Conservation (phyloP, 92 coral and sea anemone species). For the Hydrozoanthus gracilis region DNA sequence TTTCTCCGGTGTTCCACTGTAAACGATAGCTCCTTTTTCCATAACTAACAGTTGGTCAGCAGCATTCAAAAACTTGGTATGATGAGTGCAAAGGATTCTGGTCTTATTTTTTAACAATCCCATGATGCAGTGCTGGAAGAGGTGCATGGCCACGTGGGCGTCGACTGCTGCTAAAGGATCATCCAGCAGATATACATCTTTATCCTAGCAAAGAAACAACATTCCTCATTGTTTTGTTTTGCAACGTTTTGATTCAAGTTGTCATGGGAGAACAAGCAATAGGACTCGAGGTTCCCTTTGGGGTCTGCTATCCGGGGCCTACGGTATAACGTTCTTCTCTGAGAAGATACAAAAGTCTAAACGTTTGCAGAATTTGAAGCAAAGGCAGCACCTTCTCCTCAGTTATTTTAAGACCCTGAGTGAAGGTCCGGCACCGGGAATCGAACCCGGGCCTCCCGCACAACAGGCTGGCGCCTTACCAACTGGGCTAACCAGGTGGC, state of each 20-base stretch:
- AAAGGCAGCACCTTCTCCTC: too few relatives aligned
- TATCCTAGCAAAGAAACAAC: constrained; percentile 64
- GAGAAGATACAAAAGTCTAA: background rate
- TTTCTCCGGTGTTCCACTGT: constrained; percentile 80
- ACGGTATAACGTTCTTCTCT: too few relatives aligned
- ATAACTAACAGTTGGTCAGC: constrained; percentile 92
- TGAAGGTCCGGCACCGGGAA: too few relatives aligned
- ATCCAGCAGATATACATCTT: constrained; percentile 90
- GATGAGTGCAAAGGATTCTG: constrained; percentile 98
- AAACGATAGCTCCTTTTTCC: constrained; percentile 75
- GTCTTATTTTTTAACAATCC: constrained; percentile 90
- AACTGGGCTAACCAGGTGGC: too few relatives aligned
- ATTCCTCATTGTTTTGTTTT: too few relatives aligned
- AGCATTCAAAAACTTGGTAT: constrained; percentile 80
- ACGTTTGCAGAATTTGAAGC: too few relatives aligned
- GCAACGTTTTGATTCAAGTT: too few relatives aligned
- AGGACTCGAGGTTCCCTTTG: too few relatives aligned
- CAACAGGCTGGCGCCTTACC: too few relatives aligned
- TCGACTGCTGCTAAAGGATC: constrained; percentile 98
- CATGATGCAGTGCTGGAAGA: constrained; percentile 96
- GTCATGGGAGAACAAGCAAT: too few relatives aligned
- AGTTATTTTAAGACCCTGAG: too few relatives aligned
- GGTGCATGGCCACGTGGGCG: constrained; percentile 95
- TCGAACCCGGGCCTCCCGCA: background rate
- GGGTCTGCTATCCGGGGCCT: too few relatives aligned